These are phyloP conservation scores for Conchocele bisecta DNA, from an alignment of 2,888 invertebrate species.

Conservation along the genomic window DNA sequence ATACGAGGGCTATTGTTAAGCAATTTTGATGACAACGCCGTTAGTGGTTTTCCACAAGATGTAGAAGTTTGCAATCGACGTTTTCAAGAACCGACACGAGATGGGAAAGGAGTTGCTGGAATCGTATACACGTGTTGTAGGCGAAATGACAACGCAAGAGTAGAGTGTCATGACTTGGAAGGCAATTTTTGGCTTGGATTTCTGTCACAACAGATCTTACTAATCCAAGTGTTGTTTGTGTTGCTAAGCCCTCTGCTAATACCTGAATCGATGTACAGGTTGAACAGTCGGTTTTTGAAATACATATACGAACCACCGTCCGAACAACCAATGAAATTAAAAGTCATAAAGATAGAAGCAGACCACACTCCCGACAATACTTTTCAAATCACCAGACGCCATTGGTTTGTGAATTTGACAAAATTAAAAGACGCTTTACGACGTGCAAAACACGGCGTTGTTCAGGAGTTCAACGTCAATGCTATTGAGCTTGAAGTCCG, in stretches of 20 bases:
- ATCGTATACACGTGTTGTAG: neutral
- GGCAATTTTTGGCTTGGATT: neutral
- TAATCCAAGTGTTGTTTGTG: constrained; percentile 7
- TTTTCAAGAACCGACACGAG: neutral
- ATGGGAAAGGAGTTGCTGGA: neutral
- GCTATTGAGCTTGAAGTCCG: neutral
- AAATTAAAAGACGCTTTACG: neutral
- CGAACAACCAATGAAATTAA: neutral
- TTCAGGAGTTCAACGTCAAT: neutral
- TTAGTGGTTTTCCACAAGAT: neutral
- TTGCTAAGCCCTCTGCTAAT: constrained; percentile 1
- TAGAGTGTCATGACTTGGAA: neutral
- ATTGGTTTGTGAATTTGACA: neutral
- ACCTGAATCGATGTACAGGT: neutral
- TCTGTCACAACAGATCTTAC: neutral
- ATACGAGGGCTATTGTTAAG: neutral
- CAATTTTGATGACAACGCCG: neutral
- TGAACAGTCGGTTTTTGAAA: neutral
- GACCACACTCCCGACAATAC: neutral
- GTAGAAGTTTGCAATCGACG: neutral
- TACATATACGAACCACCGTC: constrained; percentile 1
- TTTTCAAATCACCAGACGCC: neutral
- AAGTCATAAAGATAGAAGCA: neutral
- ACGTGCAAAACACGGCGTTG: neutral
- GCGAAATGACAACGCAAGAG: neutral